A percentile compares a stretch with the other conserved stretches of the same genome.
phyloP scores from a whole-genome alignment of 2,113 vertebrate genomes.

The Dascyllus trimaculatus region DNA sequence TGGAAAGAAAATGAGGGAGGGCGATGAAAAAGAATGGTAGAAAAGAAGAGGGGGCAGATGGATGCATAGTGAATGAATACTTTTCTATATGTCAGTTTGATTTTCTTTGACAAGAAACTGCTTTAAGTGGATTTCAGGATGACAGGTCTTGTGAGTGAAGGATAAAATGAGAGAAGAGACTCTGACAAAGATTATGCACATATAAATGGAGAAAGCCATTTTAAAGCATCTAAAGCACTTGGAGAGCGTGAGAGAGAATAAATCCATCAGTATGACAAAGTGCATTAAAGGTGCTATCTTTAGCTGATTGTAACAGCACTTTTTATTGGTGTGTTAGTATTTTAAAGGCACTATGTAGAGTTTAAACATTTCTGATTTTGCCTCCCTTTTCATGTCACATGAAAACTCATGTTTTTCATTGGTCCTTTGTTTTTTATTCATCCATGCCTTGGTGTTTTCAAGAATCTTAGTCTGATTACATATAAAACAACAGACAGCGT shows the following conservation, averaged over 20 bases:
- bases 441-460: too few relatives aligned
- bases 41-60: conserved; percentile 39
- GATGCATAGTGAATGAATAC: conserved; percentile 26
- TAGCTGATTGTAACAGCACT: neutral
- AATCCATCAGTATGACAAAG: conserved; percentile 39
- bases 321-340: neutral
- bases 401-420: too few relatives aligned
- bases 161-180: conserved; percentile 47
- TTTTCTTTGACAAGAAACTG: conserved; percentile 46
- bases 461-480: too few relatives aligned
- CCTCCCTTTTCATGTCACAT: too few relatives aligned
- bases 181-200: conserved; percentile 60
- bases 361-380: too few relatives aligned
- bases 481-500: too few relatives aligned
- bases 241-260: conserved; percentile 11
- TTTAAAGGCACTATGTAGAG: neutral
- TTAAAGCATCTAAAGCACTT: conserved; percentile 43
- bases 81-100: conserved; percentile 45
- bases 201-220: conserved; percentile 46
- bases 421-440: too few relatives aligned
- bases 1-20: neutral
- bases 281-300: conserved; percentile 5
- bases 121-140: conserved; percentile 52
- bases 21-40: neutral
- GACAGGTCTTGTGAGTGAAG: conserved; percentile 43